phyloP scores from a whole-genome alignment of 1,140 invertebrate species.

The Drosophila tristis region DNA sequence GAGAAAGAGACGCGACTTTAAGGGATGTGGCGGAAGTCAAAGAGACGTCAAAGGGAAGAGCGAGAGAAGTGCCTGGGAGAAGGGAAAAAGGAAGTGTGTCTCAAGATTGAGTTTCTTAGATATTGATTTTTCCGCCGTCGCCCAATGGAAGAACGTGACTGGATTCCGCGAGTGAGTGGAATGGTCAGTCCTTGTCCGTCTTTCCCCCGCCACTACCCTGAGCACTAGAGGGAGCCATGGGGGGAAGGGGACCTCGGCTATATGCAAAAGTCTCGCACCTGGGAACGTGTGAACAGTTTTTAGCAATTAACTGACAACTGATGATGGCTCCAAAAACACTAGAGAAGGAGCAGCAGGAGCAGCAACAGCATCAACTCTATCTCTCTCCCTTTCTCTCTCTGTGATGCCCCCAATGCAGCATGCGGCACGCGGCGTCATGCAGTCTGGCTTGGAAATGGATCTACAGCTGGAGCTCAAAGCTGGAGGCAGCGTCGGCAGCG shows the following conservation, averaged over 20 bases:
- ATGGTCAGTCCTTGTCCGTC: slow-evolving; percentile 24
- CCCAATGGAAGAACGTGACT: slow-evolving; percentile 63
- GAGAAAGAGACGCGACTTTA: slow-evolving; percentile 18
- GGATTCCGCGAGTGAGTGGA: slow-evolving; percentile 26
- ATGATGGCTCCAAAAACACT: slow-evolving; percentile 26
- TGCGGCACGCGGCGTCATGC: slow-evolving; percentile 74
- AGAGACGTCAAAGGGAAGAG: not conserved
- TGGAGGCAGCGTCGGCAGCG: slow-evolving; percentile 28
- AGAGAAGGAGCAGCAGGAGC: not conserved
- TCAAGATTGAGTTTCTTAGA: slow-evolving; percentile 51
- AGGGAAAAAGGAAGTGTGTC: slow-evolving; percentile 24
- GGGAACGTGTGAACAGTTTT: slow-evolving; percentile 80
- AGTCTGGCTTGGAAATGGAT: slow-evolving; percentile 60
- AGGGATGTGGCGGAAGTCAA: slow-evolving; percentile 41
- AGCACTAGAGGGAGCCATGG: not conserved
- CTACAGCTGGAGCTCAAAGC: slow-evolving; percentile 33
- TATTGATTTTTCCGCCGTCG: slow-evolving; percentile 68
- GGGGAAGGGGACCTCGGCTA: slow-evolving; percentile 17
- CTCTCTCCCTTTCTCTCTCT: slow-evolving; percentile 7
- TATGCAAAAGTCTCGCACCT: slow-evolving; percentile 74
- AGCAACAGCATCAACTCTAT: slow-evolving; percentile 19
- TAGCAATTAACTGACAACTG: slow-evolving; percentile 75
- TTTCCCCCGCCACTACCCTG: not conserved
- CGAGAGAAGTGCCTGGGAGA: slow-evolving; percentile 5
- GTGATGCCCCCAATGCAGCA: slow-evolving; percentile 4